phyloP scores from a whole-genome alignment of 2,113 vertebrate genomes.

The Fregata magnificens region DNA sequence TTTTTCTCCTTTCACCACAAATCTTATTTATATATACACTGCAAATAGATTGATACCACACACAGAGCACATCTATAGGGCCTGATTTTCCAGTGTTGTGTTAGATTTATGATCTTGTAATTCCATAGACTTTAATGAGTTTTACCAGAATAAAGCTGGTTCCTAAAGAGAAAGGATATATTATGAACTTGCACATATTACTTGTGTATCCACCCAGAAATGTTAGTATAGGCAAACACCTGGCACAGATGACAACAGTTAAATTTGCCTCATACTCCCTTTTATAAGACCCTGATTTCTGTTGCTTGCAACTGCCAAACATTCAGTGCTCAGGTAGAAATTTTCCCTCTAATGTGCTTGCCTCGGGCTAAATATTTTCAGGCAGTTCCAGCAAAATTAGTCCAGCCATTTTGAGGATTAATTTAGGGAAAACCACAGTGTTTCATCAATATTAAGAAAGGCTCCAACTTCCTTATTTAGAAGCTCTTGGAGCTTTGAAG shows the following conservation, averaged over 20 bases:
- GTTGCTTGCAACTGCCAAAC: neutral
- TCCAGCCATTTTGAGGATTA: neutral
- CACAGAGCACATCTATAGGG: neutral
- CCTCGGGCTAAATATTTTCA: neutral
- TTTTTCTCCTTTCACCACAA: constrained; percentile 40
- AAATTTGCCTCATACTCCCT: neutral
- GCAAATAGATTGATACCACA: constrained; percentile 25
- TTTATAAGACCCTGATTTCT: neutral
- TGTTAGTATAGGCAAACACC: neutral
- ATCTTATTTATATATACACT: constrained; percentile 14
- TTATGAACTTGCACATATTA: neutral
- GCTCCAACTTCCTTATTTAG: neutral
- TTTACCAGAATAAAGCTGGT: neutral
- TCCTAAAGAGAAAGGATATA: neutral
- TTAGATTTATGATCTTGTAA: constrained; percentile 13
- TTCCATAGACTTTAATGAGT: neutral
- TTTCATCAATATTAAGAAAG: neutral
- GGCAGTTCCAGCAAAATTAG: neutral
- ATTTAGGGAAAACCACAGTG: neutral
- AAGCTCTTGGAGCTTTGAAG: neutral
- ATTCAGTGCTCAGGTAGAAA: neutral
- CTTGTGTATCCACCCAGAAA: neutral
- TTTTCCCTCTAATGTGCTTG: neutral
- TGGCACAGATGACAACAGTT: neutral
- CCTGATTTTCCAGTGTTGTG: neutral